These are phyloP conservation scores for Idaea dimidiata DNA, from an alignment of 2,888 invertebrate species.

Conservation along the genomic window DNA sequence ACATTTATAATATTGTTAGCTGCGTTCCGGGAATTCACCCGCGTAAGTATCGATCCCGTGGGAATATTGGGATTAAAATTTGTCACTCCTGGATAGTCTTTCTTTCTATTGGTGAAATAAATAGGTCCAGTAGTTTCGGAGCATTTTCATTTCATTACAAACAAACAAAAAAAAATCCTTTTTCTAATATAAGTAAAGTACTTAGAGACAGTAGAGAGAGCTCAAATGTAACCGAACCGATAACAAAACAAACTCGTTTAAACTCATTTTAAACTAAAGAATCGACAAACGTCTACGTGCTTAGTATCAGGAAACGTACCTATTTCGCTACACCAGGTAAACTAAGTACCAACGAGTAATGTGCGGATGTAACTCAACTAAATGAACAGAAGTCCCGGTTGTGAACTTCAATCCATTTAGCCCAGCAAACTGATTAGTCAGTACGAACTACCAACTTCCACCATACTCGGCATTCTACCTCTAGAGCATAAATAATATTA, in stretches of 20 bases:
- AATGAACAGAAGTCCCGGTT: slow-evolving; percentile 8
- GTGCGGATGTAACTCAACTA: slow-evolving; percentile 3
- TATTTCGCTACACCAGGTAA: background rate
- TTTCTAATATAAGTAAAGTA: too few species aligned
- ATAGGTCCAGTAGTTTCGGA: too few species aligned
- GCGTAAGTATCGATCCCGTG: too few species aligned
- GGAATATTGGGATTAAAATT: too few species aligned
- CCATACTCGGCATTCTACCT: background rate
- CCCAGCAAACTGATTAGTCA: slow-evolving; percentile 20
- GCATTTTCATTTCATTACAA: too few species aligned
- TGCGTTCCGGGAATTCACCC: too few species aligned
- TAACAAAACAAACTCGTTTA: background rate
- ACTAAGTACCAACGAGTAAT: background rate
- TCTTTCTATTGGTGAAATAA: too few species aligned
- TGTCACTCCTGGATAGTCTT: too few species aligned
- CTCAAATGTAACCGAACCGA: background rate
- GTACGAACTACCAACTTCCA: slow-evolving; percentile 13
- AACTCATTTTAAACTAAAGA: background rate
- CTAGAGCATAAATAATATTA: background rate
- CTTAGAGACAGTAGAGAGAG: too few species aligned
- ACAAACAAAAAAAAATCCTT: too few species aligned
- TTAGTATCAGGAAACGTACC: background rate
- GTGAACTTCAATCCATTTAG: slow-evolving; percentile 17
- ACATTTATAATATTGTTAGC: too few species aligned
- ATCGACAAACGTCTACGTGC: background rate